phyloP scores from a whole-genome alignment of 2,113 vertebrate species.

The Mustela nigripes region DNA sequence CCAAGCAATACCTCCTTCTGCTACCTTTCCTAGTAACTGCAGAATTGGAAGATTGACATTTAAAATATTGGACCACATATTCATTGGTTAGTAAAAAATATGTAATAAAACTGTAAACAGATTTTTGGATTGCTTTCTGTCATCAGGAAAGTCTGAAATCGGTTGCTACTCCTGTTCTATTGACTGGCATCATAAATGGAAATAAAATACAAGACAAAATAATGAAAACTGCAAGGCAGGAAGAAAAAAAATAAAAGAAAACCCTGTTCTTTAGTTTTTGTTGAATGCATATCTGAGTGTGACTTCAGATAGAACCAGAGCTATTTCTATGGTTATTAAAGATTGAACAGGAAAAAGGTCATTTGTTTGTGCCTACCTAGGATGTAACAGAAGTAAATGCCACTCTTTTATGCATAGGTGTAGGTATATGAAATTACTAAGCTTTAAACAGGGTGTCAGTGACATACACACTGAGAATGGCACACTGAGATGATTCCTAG shows the following conservation, averaged over 20 bases:
- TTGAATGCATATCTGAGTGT: background rate
- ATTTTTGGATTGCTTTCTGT: background rate
- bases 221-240: background rate
- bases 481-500: background rate
- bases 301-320: background rate
- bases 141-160: background rate
- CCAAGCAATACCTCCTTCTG: background rate
- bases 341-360: background rate
- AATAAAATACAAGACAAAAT: background rate
- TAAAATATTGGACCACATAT: background rate
- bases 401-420: background rate
- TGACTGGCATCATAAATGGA: background rate
- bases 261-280: background rate
- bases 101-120: background rate
- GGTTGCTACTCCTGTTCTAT: background rate
- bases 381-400: background rate
- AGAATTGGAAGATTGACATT: background rate
- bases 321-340: background rate
- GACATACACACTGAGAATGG: no score
- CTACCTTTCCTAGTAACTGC: background rate
- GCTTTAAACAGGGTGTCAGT: background rate
- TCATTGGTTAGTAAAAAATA: background rate
- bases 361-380: background rate
- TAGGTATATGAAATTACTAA: background rate
- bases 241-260: background rate